These are phyloP conservation scores for Eumeta japonica DNA, from an alignment of 1,140 invertebrate genomes.

Conservation along the genomic window DNA sequence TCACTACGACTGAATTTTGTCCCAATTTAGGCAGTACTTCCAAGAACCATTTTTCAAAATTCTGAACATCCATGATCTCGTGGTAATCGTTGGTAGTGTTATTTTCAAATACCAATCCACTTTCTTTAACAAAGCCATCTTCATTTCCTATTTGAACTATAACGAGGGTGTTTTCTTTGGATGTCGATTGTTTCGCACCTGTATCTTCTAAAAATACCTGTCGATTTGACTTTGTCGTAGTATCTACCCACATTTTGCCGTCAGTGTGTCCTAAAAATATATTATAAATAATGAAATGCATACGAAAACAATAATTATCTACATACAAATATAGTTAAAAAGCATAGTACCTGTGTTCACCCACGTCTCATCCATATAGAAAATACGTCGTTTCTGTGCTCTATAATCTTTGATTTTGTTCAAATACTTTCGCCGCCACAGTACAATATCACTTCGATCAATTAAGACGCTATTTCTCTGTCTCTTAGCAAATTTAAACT, in stretches of 20 bases:
- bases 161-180: conserved; percentile 17
- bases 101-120: conserved; percentile 7
- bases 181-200: conserved; percentile 19
- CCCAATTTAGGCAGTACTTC: conserved; percentile 7
- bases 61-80: conserved; percentile 1
- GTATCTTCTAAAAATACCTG: conserved; percentile 20
- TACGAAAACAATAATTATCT: too few species aligned
- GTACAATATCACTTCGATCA: too few species aligned
- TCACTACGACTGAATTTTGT: conserved; percentile 5
- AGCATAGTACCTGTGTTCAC: not conserved
- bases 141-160: conserved; percentile 15
- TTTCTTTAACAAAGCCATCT: conserved; percentile 8
- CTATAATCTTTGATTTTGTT: not conserved
- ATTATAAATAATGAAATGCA: too few species aligned
- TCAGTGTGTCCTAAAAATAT: conserved; percentile 8
- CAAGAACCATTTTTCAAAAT: conserved; percentile 5
- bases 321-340: too few species aligned
- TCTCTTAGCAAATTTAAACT: too few species aligned
- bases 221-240: not conserved
- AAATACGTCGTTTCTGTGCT: not conserved
- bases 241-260: not conserved
- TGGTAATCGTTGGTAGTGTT: conserved; percentile 6
- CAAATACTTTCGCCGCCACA: too few species aligned
- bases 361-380: not conserved
- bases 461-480: too few species aligned